Base-by-base conservation (phyloP, 2,888 invertebrate species). In the Aleiodes leptofemur region DNA sequence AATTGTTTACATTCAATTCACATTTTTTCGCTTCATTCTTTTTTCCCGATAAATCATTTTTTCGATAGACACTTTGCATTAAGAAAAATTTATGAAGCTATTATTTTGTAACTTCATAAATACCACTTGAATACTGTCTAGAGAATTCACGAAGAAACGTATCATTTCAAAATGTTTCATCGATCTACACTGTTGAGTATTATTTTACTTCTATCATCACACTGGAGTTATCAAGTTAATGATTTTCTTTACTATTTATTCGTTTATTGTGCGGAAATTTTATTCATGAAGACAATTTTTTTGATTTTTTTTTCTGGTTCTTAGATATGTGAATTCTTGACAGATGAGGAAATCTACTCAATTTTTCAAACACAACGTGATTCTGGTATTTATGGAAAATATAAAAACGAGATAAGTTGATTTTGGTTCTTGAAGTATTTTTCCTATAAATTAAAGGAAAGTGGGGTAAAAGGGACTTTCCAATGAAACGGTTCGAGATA, bases 291-390 rank as follows among this genome's bases (percentile, higher is more conserved):
- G 38, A 48, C 31, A 43, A 57, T 71, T 57, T 71, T 57, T 29
- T 31, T 48, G 1, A 61, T 13, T 48, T 38, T 14, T 23, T 4
- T 61, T 83, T 83, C 85, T 90, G 84, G 16, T 86, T 93, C 92
- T 38, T 93, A 96, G 96, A 92, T 96, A 86, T 96, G 96, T 91
- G 94, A 94, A 90, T 94, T 94, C 87, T 96, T 96, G 96, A 94
- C 94, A 78, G 88, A 92, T 84, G 94, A 94, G 71, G 96, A 96
- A 90, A 90, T 96, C 82, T 92, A 92, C 85, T 92, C 92, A 83
- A 92, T 96, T 75, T 96, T 96, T 90, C 95, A 96, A 90, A 95
- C 96, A 79, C 95, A 95, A 77, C 91, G 76, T 5, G 38, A 78
- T 72, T 61, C 76, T 11, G 74, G 78, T 78, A 78, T 53, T 34